Percentiles rank a stretch among this genome's conserved stretches.
Evolutionary conservation across 2,888 invertebrate species (phyloP).

Genomic region (Eustalomyia histrio): DNA sequence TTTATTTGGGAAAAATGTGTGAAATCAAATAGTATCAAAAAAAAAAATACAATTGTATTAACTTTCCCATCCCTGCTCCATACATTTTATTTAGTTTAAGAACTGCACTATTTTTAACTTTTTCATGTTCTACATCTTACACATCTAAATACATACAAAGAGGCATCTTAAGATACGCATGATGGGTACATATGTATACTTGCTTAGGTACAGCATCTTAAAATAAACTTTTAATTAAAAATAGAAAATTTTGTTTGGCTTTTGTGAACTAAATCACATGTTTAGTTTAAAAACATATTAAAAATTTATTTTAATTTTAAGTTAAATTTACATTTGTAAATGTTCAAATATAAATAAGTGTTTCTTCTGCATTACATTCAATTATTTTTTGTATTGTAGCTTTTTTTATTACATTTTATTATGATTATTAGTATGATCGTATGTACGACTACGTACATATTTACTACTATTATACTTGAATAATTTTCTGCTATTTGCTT

Average conservation of each 20-base stretch:
- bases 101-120: conserved; percentile 7
- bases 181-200: background rate
- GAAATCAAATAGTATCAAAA: too few relatives aligned
- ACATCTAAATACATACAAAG: background rate
- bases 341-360: background rate
- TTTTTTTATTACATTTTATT: conserved; percentile 37
- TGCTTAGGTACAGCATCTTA: background rate
- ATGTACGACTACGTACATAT: background rate
- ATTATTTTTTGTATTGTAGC: conserved; percentile 24
- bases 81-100: background rate
- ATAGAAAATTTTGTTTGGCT: too few relatives aligned
- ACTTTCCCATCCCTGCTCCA: too few relatives aligned
- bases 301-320: background rate
- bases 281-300: background rate
- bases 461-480: conserved; percentile 59
- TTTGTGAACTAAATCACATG: background rate
- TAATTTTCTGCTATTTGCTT: conserved; percentile 64
- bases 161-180: background rate
- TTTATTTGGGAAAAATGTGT: too few relatives aligned
- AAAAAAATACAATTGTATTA: too few relatives aligned
- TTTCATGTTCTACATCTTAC: background rate
- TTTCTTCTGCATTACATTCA: conserved; percentile 17
- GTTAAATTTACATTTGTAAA: conserved; percentile 6
- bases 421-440: conserved; percentile 30
- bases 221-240: too few relatives aligned